phyloP scores from a whole-genome alignment of 1,140 invertebrate genomes.

The Drosophila trapezifrons region DNA sequence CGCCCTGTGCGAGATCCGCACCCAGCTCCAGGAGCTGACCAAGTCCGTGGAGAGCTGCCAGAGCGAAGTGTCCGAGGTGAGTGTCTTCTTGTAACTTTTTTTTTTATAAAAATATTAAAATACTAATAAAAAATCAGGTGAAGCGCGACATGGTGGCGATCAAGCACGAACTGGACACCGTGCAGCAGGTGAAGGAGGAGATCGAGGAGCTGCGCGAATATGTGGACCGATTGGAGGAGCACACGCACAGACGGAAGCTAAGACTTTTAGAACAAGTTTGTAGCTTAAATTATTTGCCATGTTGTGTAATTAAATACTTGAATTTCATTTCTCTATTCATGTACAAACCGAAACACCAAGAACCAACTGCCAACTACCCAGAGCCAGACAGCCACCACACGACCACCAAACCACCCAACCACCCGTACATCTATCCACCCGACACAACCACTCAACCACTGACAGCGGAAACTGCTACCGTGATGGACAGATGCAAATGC shows the following conservation, averaged over 20 bases:
- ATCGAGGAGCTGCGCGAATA: slow-evolving; percentile 96
- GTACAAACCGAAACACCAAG: slow-evolving; percentile 77
- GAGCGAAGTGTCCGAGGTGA: slow-evolving; percentile 93
- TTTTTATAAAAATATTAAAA: background rate
- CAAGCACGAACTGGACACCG: slow-evolving; percentile 95
- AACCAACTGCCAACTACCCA: slow-evolving; percentile 51
- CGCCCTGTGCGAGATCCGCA: slow-evolving; percentile 94
- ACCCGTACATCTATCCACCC: slow-evolving; percentile 28
- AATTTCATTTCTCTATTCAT: slow-evolving; percentile 84
- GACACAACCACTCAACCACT: slow-evolving; percentile 36
- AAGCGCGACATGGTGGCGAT: slow-evolving; percentile 97
- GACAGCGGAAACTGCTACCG: slow-evolving; percentile 34
- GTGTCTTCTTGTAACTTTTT: too few relatives aligned
- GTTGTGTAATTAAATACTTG: slow-evolving; percentile 84
- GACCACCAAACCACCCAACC: slow-evolving; percentile 32
- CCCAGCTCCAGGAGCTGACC: slow-evolving; percentile 95
- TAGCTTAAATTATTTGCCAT: slow-evolving; percentile 85
- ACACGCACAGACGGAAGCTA: slow-evolving; percentile 93
- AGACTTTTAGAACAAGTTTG: slow-evolving; percentile 94
- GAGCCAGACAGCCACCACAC: slow-evolving; percentile 46
- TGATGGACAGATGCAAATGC: slow-evolving; percentile 35
- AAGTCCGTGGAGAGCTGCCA: slow-evolving; percentile 97
- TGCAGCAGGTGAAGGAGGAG: slow-evolving; percentile 96
- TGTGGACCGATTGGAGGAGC: slow-evolving; percentile 94
- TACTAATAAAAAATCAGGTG: slow-evolving; percentile 85